Evolutionary conservation across 2,113 vertebrate species (phyloP), one percentile per base, ranked within the genome.

Genomic region (Cavia porcellus): DNA sequence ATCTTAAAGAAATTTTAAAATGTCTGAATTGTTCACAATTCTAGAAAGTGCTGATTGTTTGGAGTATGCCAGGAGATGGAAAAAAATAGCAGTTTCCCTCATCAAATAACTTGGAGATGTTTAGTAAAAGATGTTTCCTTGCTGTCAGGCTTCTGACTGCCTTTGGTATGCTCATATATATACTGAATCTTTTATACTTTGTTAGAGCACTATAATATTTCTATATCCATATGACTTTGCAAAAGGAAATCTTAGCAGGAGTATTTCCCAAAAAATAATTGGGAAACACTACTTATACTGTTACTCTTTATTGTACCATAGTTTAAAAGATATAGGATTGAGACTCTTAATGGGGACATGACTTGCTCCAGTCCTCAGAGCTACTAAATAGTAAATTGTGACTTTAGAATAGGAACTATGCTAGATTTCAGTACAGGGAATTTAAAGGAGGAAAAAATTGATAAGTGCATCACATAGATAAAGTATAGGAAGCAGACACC

Each of bases 241-340:
- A 52, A 25, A 52, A 82, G 45, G 35, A 92, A 77, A 64, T 89
- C 32, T 47, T 79, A 55, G 45, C 12, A 77, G 13, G 45, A 93
- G 8, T 38, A 86, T 38, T 64, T 13, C 9, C 19, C 62, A 59
- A 38, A 86, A 82, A 89, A 92, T 13, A 72, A 80, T 47, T 79
- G 75, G 80, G 38, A 86, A 86, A 80, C 28, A 90, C 64, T 89
- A 47, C 79, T 86, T 74, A 72, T 91, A 82, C 8, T 45, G 47
- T 70, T 20, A 7, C 50, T 50, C 30, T 90, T 75, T 61, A 22
- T 61, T 80, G 79, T 3, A 2, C 14, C 20, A 9, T 19, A 87
- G 59, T 59, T 68, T 89, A 88, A 85, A 11, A 86, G 79, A 74
- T 20, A 70, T 28, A 12, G 2, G 32, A 64, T 35, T 11, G 8